These are phyloP conservation scores for Hoplias malabaricus DNA, from an alignment of 2,113 vertebrate genomes.

Conservation along the genomic window DNA sequence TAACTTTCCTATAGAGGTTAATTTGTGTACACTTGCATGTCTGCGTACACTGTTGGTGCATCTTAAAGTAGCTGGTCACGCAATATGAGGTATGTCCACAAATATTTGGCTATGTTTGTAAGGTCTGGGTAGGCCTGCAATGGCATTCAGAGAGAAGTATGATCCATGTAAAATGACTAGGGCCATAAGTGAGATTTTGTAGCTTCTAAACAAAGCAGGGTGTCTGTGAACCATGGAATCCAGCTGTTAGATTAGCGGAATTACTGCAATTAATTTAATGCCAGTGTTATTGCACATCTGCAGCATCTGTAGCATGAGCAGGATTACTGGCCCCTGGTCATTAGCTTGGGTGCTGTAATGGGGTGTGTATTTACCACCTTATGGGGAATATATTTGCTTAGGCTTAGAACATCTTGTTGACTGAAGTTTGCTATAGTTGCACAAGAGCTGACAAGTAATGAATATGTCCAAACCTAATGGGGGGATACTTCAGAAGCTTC, in stretches of 20 bases:
- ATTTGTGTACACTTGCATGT: no score
- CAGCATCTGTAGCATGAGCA: background rate
- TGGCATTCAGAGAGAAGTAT: background rate
- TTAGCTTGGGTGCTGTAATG: background rate
- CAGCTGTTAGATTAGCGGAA: background rate
- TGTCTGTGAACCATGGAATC: background rate
- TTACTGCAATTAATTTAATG: background rate
- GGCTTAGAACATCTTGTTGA: background rate
- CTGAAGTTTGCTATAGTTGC: no score
- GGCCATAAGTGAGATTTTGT: background rate
- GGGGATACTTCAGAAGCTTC: no score
- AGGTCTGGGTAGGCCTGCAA: conserved; percentile 2
- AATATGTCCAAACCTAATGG: no score
- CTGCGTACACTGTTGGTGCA: no score
- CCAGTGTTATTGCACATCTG: conserved; percentile 11
- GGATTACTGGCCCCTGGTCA: background rate
- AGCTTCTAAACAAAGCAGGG: background rate
- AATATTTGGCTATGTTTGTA: no score
- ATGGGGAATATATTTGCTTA: background rate
- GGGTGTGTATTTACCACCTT: background rate
- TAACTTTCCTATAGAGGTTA: no score
- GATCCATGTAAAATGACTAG: background rate
- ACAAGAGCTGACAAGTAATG: no score
- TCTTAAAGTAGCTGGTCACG: no score
- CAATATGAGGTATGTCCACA: no score